Percentiles rank a stretch among this genome's conserved stretches.
Evolutionary conservation across 2,888 invertebrate genomes (phyloP).

Genomic region (Heliothis peltigera): DNA sequence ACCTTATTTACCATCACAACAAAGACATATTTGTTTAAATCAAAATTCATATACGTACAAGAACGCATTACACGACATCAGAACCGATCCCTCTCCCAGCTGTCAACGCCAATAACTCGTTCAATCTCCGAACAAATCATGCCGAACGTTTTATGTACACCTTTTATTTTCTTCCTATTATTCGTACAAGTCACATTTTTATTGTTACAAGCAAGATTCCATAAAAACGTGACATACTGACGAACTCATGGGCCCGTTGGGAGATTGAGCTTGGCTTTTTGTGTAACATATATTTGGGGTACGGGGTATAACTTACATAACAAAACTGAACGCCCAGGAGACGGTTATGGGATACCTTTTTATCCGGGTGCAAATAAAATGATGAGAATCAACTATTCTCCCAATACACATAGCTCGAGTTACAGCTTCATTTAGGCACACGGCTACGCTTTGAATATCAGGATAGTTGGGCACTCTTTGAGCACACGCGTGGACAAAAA

Average conservation of each 20-base stretch:
- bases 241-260: not conserved
- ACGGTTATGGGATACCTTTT: no score
- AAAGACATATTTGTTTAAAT: conserved; percentile 31
- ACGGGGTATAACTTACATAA: no score
- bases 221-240: conserved; percentile 32
- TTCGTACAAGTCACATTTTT: conserved; percentile 30
- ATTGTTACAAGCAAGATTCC: conserved; percentile 37
- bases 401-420: no score
- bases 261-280: not conserved
- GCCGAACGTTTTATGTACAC: conserved; percentile 53
- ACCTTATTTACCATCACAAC: conserved; percentile 15
- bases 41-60: conserved; percentile 24
- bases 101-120: conserved; percentile 57
- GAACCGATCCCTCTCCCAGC: conserved; percentile 41
- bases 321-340: no score
- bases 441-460: no score
- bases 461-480: no score
- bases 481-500: not conserved
- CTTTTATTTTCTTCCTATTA: conserved; percentile 45
- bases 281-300: not conserved
- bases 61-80: conserved; percentile 11
- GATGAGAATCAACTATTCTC: no score
- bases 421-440: no score
- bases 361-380: no score
- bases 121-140: conserved; percentile 59